Conservation (phyloP, 2,113 vertebrate genomes). For the Siphamia tubifer region DNA sequence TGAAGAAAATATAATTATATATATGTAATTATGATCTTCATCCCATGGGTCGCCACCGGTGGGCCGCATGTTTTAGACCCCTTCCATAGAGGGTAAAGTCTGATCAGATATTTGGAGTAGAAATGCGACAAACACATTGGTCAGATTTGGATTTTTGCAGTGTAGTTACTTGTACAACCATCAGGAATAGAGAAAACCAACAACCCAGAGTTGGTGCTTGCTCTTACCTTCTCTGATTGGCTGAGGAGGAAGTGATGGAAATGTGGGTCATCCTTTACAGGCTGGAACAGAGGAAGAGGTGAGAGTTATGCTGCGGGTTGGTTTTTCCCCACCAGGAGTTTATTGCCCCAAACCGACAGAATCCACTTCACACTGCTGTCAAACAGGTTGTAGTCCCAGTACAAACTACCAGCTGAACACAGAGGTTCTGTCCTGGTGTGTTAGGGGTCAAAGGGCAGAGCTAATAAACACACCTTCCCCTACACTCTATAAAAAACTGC, state of each 20-base stretch:
- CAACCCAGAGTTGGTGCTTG: background rate
- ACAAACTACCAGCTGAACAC: background rate
- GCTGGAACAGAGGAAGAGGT: constrained; percentile 84
- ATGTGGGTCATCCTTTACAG: constrained; percentile 94
- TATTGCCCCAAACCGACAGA: background rate
- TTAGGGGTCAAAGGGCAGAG: background rate
- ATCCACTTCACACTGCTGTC: background rate
- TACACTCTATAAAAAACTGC: background rate
- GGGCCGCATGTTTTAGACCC: no score
- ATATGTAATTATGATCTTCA: no score
- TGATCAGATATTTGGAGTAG: no score
- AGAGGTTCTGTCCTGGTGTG: no score
- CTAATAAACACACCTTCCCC: background rate
- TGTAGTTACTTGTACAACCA: no score
- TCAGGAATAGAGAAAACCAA: background rate
- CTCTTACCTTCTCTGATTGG: constrained; percentile 96
- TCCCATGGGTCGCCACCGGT: no score
- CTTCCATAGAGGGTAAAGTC: no score
- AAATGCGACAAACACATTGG: no score
- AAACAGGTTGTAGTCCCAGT: background rate
- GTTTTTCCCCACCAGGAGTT: no score
- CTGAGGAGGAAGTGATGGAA: constrained; percentile 98
- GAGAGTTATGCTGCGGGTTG: no score
- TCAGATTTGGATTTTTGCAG: no score
- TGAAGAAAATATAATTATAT: no score